Evolutionary conservation across 2,797 vertebrate genomes (phyloP), one percentile per base, ranked within the genome.

Genomic region (Rhinichthys osculus): DNA sequence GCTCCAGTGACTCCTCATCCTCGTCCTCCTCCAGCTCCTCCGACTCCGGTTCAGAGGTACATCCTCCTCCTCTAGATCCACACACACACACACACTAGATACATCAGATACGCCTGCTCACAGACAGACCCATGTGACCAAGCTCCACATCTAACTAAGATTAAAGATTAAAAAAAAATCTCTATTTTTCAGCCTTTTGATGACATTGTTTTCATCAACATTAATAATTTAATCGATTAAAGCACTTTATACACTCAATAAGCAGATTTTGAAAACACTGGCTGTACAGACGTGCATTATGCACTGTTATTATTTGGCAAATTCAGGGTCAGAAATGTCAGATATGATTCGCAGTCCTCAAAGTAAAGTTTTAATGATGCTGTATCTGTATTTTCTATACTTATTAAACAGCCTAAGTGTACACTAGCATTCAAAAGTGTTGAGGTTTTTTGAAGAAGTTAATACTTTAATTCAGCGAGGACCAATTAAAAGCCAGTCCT

Each of bases 1-100:
- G 97, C 90, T 99, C 98, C 71, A 98, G 97, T 0, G 98, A 99
- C 94, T 99, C 98, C 0, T 99, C 98, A 0, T 98, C 97, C 5
- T 99, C 97, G 0, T 99, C 97, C 0, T 98, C 97, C 44, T 99
- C 98, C 87, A 97, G 96, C 91, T 98, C 97, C 0, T 99, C 97
- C 0, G 96, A 98, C 91, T 97, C 97, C 0, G 95, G 97, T 93
- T 99, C 97, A 0, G 97, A 99, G 89, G 98, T 98, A 93, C 38
- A 2, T 17, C 59, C 3, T 17, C 21, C 7, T 71, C 23, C 70
- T 66, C 5, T 21, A 52, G 19, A 59, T 0, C 1, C 30, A 52
- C 7, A 38, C 42, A 42, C 19, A 71, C 35, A 72, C 38, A 8
- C 33, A 11, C 17, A 38, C 5, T 38, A 38, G 38, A 38, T 38